A percentile compares a stretch with the other conserved stretches of the same genome.
Conservation (phyloP, 2,888 invertebrate species). For the Xiphydria camelus region DNA sequence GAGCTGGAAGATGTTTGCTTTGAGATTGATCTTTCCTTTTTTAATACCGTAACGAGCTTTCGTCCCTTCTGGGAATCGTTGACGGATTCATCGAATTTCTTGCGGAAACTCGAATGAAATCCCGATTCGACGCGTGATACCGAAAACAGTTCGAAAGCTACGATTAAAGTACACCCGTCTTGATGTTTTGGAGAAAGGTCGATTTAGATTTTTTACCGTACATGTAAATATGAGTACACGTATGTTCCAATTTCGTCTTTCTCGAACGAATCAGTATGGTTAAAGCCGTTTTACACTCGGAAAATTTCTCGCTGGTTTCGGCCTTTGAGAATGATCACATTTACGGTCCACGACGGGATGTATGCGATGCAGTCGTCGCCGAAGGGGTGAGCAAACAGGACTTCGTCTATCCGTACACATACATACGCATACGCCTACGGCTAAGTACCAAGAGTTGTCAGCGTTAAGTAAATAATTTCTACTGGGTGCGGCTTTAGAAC, state of each 20-base stretch:
- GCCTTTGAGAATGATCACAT: slow-evolving; percentile 15
- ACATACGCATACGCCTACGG: background rate
- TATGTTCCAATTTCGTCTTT: slow-evolving; percentile 3
- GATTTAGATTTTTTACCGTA: too few species aligned
- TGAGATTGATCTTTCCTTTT: slow-evolving; percentile 13
- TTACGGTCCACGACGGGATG: slow-evolving; percentile 3
- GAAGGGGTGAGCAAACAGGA: too few species aligned
- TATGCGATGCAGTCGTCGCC: too few species aligned
- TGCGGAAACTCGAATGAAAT: slow-evolving; percentile 13
- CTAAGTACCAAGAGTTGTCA: background rate
- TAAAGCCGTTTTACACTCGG: slow-evolving; percentile 12
- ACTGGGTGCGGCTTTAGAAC: background rate
- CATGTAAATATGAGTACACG: too few species aligned
- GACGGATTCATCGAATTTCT: too few species aligned
- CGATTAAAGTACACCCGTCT: too few species aligned
- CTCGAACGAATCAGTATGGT: slow-evolving; percentile 8
- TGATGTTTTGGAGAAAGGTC: too few species aligned
- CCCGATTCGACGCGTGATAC: slow-evolving; percentile 16
- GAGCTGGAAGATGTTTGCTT: slow-evolving; percentile 11
- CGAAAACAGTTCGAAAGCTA: too few species aligned
- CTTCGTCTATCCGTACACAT: too few species aligned
- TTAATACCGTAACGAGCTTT: slow-evolving; percentile 15
- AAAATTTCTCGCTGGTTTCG: slow-evolving; percentile 12
- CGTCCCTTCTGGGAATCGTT: too few species aligned
- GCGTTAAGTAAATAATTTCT: background rate